Base-by-base conservation (phyloP, 2,113 vertebrate genomes). In the Talpa occidentalis region DNA sequence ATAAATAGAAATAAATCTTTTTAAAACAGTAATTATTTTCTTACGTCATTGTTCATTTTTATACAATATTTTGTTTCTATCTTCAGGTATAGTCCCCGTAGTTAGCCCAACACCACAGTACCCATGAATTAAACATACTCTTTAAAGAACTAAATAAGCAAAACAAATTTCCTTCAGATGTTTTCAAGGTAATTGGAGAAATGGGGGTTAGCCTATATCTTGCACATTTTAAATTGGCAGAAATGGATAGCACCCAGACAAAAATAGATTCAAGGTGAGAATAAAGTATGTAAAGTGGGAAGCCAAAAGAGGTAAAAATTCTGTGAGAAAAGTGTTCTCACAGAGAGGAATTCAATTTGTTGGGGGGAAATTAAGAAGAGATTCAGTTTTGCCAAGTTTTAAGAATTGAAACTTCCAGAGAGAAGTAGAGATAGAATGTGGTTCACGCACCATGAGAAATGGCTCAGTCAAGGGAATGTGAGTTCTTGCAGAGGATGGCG, bases 381-480 rank as follows among this genome's bases (percentile, higher is more conserved):
- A 94, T 94, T 97, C 97, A 59, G 67, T 97, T 92, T 95, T 92
- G 96, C 90, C 80, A 89, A 90, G 54, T 97, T 97, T 97, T 97
- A 96, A 97, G 93, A 97, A 96, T 97, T 94, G 96, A 96, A 97
- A 97, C 96, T 95, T 93, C 47, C 94, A 97, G 91, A 89, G 96
- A 97, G 97, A 97, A 97, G 96, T 96, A 95, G 94, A 94, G 91
- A 93, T 0, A 73, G 88, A 93, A 54, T 91, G 96, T 91, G 95
- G 95, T 95, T 95, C 95, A 14, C 54, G 72, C 37, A 42, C 42
- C 74, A 86, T 73, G 93, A 85, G 95, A 92, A 94, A 96, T 4
- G 17, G 78, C 32, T 89, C 72, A 12, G 78, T 59, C n/a, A 62
- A 82, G 72, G 66, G 93, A 85, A 74, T 42, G 83, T 7, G 91